A percentile compares a stretch with the other conserved stretches of the same genome.
Conservation (phyloP, 1,140 invertebrate species). For the Sipha flava region DNA sequence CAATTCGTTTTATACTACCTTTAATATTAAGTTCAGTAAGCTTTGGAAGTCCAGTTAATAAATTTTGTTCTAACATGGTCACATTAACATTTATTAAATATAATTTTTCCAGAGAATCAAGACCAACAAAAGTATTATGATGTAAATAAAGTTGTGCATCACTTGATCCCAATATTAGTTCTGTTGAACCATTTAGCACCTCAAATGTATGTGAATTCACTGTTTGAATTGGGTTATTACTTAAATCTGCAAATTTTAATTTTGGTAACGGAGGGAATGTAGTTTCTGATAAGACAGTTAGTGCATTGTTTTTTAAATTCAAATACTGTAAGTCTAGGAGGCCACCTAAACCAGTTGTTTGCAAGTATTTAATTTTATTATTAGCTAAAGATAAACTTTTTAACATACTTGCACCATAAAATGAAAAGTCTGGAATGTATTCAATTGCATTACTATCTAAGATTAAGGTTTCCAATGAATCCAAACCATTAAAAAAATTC, state of each 20-base stretch:
- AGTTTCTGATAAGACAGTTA: constrained; percentile 58
- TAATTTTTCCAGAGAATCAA: constrained; percentile 49
- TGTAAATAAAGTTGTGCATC: constrained; percentile 44
- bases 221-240: constrained; percentile 55
- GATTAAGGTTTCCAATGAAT: constrained; percentile 52
- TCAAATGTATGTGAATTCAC: constrained; percentile 50
- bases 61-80: constrained; percentile 50
- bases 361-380: constrained; percentile 55
- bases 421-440: constrained; percentile 58
- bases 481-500: constrained; percentile 60
- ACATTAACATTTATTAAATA: constrained; percentile 52
- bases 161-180: constrained; percentile 52
- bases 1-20: constrained; percentile 52
- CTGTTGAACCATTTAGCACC: constrained; percentile 57
- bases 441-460: constrained; percentile 55
- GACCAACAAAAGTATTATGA: constrained; percentile 54
- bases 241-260: constrained; percentile 52
- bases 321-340: constrained; percentile 55
- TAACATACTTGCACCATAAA: constrained; percentile 56
- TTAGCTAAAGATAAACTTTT: constrained; percentile 53
- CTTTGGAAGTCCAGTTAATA: constrained; percentile 52
- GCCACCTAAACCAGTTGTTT: constrained; percentile 57
- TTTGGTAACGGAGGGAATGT: constrained; percentile 61
- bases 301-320: constrained; percentile 56
- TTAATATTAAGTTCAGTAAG: constrained; percentile 49